phyloP scores from a whole-genome alignment of 2,888 invertebrate species.

The Pandemis heparana region DNA sequence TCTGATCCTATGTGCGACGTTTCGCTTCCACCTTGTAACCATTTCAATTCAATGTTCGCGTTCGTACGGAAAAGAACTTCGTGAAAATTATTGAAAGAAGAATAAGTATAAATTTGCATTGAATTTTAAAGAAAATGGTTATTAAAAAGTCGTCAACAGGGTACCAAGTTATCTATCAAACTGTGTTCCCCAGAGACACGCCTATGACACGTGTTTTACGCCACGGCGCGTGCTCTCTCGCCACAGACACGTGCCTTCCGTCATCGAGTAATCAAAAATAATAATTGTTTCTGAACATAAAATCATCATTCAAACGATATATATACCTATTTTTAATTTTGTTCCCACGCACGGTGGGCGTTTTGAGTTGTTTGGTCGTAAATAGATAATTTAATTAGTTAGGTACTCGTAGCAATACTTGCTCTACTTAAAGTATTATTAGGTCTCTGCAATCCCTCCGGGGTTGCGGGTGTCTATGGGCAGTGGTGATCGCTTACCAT shows the following conservation, averaged over 20 bases:
- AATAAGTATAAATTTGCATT: too few relatives aligned
- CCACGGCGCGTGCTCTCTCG: slow-evolving; percentile 41
- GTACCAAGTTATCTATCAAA: slow-evolving; percentile 1
- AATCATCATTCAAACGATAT: background rate
- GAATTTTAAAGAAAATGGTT: background rate
- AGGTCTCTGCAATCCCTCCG: too few relatives aligned
- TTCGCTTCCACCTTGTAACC: too few relatives aligned
- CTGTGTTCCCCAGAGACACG: background rate
- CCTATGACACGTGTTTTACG: background rate
- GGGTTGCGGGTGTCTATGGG: too few relatives aligned
- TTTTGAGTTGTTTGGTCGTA: background rate
- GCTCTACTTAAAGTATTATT: too few relatives aligned
- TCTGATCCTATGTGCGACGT: too few relatives aligned
- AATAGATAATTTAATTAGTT: too few relatives aligned
- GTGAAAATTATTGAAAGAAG: too few relatives aligned
- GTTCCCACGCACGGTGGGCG: background rate
- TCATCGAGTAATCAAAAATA: slow-evolving; percentile 52
- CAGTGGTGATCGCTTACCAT: too few relatives aligned
- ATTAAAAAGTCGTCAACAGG: background rate
- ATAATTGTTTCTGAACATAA: background rate
- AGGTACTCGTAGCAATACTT: too few relatives aligned
- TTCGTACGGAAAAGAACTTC: too few relatives aligned
- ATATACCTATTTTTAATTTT: background rate
- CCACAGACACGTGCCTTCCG: slow-evolving; percentile 58
- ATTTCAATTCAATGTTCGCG: too few relatives aligned